phyloP scores from a whole-genome alignment of 2,888 invertebrate genomes.

The Parascotia fuliginaria region DNA sequence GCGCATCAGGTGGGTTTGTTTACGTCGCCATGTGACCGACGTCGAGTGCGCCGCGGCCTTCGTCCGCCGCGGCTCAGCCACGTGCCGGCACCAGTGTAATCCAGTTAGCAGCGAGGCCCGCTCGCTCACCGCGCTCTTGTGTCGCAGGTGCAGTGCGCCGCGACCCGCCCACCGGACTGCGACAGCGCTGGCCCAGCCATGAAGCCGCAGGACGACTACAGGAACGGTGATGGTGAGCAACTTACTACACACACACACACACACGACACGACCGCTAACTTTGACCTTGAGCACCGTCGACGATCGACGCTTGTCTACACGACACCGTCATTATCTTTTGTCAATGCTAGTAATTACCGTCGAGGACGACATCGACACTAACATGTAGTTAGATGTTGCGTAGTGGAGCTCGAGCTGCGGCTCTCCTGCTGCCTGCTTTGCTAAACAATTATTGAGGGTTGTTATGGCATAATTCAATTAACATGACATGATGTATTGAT shows the following conservation, averaged over 20 bases:
- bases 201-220: constrained; percentile 66
- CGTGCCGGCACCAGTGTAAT: constrained; percentile 52
- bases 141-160: constrained; percentile 30
- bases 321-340: constrained; percentile 1
- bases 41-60: constrained; percentile 51
- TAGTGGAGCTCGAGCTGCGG: too few species aligned
- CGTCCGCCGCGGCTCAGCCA: constrained; percentile 30
- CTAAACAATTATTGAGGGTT: too few species aligned
- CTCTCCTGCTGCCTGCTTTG: too few species aligned
- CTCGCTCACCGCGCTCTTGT: constrained; percentile 26
- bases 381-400: neutral
- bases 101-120: constrained; percentile 47
- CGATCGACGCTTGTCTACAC: neutral
- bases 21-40: constrained; percentile 59
- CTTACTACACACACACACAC: neutral
- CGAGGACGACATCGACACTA: neutral
- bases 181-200: constrained; percentile 43
- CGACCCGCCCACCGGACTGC: too few species aligned
- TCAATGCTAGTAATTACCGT: neutral
- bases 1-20: constrained; percentile 66
- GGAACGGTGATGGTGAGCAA: constrained; percentile 70
- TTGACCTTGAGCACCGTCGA: constrained; percentile 31
- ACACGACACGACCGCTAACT: neutral
- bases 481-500: too few species aligned
- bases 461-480: too few species aligned